Conservation (phyloP, 2,797 vertebrate genomes). For the Myoxocephalus aenaeus region DNA sequence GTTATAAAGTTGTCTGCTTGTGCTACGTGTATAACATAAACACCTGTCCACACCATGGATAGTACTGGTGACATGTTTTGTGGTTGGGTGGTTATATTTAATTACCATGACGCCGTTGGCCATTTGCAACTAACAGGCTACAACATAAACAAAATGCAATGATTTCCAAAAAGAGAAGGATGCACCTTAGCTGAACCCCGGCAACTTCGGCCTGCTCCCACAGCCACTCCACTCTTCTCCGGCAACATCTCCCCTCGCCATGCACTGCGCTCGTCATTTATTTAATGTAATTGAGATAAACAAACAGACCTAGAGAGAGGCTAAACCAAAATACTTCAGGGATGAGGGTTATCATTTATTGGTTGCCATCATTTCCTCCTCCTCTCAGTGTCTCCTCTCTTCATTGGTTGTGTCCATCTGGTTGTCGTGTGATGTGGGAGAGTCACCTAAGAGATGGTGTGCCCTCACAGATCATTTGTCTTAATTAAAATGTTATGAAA, state of each 20-base stretch:
- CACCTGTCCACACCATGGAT: not conserved
- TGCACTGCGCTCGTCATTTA: not conserved
- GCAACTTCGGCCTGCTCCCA: not conserved
- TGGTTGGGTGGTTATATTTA: not conserved
- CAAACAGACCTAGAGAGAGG: not conserved
- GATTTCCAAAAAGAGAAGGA: not conserved
- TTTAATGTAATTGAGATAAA: not conserved
- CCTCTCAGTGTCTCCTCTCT: conserved; percentile 44
- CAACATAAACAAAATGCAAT: not conserved
- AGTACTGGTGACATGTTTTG: not conserved
- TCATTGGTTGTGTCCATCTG: conserved; percentile 84
- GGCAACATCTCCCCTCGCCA: not conserved
- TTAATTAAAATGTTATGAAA: conserved; percentile 99
- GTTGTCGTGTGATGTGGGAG: conserved; percentile 87
- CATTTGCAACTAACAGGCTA: not conserved
- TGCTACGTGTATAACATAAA: not conserved
- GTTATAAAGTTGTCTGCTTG: not conserved
- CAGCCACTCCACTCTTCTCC: not conserved
- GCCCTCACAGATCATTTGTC: conserved; percentile 91
- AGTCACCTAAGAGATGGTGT: conserved; percentile 90
- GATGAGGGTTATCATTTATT: conserved; percentile 1
- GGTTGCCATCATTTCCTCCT: conserved; percentile 26
- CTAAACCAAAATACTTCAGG: not conserved
- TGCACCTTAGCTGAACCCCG: not conserved
- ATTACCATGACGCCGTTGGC: not conserved